Evolutionary conservation across 2,888 invertebrate genomes (phyloP).

Genomic region (Epicampocera succincta): DNA sequence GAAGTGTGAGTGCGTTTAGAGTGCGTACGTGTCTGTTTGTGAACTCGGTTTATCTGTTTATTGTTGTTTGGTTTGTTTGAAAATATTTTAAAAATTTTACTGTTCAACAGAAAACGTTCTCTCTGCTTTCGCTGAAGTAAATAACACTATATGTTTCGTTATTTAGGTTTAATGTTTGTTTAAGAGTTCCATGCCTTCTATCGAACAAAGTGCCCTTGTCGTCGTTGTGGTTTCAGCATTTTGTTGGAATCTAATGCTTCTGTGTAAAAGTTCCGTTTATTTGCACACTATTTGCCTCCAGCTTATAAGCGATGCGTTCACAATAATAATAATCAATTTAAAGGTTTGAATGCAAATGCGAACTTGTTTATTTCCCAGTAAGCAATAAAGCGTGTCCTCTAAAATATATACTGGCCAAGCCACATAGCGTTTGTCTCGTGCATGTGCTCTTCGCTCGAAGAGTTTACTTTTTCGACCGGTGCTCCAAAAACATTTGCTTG

Average conservation of each 20-base stretch:
- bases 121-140: neutral
- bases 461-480: too few species aligned
- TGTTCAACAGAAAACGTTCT: constrained; percentile 31
- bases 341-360: neutral
- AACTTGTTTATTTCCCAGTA: neutral
- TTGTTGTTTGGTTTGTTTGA: constrained; percentile 9
- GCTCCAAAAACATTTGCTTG: too few species aligned
- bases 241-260: neutral
- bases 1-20: constrained; percentile 7
- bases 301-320: too few species aligned
- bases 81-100: constrained; percentile 50
- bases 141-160: neutral
- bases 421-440: too few species aligned
- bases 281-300: neutral
- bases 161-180: constrained; percentile 15
- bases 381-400: too few species aligned
- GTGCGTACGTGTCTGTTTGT: constrained; percentile 44
- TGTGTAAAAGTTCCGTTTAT: constrained; percentile 16
- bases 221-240: neutral
- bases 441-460: too few species aligned
- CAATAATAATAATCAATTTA: neutral
- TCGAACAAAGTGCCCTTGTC: constrained; percentile 12
- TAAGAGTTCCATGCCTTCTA: neutral
- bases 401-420: too few species aligned
- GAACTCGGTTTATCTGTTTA: constrained; percentile 10